A percentile compares a stretch with the other conserved stretches of the same genome.
phyloP scores from a whole-genome alignment of 2,797 vertebrate genomes.

The Gymnodraco acuticeps region DNA sequence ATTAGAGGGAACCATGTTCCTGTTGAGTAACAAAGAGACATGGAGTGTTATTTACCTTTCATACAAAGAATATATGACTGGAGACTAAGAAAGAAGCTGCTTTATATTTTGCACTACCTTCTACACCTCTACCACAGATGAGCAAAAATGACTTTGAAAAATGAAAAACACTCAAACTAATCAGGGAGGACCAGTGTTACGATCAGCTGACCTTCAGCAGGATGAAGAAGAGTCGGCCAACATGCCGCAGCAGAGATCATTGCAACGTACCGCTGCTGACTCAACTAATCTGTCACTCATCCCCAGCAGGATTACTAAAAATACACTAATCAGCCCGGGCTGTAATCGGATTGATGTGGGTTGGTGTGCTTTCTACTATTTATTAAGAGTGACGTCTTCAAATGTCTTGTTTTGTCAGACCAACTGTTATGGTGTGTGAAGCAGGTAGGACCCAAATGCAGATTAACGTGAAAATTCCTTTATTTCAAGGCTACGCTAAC shows the following conservation, averaged over 20 bases:
- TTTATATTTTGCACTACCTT: not conserved
- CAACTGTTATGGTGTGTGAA: no score
- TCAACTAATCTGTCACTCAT: slow-evolving; percentile 74
- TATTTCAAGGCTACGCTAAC: no score
- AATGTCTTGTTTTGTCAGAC: not conserved
- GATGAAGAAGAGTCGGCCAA: slow-evolving; percentile 48
- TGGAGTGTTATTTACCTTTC: not conserved
- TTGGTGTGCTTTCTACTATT: slow-evolving; percentile 23
- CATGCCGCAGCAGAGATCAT: slow-evolving; percentile 65
- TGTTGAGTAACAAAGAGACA: slow-evolving; percentile 50
- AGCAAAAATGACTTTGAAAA: not conserved
- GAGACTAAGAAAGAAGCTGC: not conserved
- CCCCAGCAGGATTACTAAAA: slow-evolving; percentile 80
- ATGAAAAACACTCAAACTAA: no score
- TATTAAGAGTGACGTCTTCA: slow-evolving; percentile 2
- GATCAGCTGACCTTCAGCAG: slow-evolving; percentile 22
- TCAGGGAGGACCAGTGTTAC: not conserved
- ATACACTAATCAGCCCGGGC: slow-evolving; percentile 71
- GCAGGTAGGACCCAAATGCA: no score
- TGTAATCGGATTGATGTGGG: slow-evolving; percentile 74
- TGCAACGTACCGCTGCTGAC: slow-evolving; percentile 32
- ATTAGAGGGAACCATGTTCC: slow-evolving; percentile 94
- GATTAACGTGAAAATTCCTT: no score
- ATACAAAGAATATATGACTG: not conserved
- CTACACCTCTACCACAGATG: not conserved